These are phyloP conservation scores for Leptinotarsa undecemlineata DNA, from an alignment of 1,140 invertebrate genomes.

Conservation along the genomic window DNA sequence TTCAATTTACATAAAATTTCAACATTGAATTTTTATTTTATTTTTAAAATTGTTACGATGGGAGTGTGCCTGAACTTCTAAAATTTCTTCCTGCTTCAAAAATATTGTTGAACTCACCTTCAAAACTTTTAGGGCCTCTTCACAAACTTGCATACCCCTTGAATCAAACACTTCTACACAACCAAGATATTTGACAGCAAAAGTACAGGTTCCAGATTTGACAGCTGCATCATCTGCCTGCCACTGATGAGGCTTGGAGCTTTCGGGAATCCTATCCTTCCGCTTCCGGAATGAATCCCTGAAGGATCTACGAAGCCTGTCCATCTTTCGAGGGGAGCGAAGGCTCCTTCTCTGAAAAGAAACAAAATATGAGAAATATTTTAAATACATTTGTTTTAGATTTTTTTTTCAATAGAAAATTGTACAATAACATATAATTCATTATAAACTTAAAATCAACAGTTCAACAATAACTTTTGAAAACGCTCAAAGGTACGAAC, in stretches of 20 bases:
- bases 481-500: too few relatives aligned
- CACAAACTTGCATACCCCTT: constrained; percentile 98
- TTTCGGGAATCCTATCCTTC: constrained; percentile 82
- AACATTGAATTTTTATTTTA: too few relatives aligned
- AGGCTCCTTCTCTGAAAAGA: constrained; percentile 63
- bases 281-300: constrained; percentile 88
- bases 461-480: too few relatives aligned
- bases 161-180: constrained; percentile 99
- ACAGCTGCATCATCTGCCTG: constrained; percentile 97
- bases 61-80: too few relatives aligned
- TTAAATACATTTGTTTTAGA: neutral
- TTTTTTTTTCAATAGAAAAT: too few relatives aligned
- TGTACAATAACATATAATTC: too few relatives aligned
- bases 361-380: constrained; percentile 26
- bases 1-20: too few relatives aligned
- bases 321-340: constrained; percentile 81
- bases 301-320: constrained; percentile 86
- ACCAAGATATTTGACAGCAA: constrained; percentile 98
- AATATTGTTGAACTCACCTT: constrained; percentile 66
- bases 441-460: too few relatives aligned
- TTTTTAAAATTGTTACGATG: too few relatives aligned
- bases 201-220: constrained; percentile 91
- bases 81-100: too few relatives aligned
- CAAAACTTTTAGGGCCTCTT: constrained; percentile 94
- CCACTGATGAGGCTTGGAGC: constrained; percentile 96